Conservation (phyloP, 2,797 vertebrate species). For the Otus scops region DNA sequence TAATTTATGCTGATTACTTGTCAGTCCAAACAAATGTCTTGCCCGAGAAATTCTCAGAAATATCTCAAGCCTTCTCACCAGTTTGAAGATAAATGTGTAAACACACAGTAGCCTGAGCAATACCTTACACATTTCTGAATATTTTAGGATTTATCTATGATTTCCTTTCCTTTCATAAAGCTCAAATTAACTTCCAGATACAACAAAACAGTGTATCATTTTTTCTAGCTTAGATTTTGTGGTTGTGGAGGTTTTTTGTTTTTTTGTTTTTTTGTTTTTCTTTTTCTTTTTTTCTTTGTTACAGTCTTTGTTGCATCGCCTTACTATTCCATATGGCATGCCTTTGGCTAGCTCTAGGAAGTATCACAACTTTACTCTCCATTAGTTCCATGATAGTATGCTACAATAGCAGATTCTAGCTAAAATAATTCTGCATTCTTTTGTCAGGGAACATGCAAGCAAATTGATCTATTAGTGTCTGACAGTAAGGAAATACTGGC, state of each 20-base stretch:
- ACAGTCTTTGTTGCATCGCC: background rate
- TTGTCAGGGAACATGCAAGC: background rate
- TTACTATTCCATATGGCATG: constrained; percentile 5
- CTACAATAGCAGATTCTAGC: background rate
- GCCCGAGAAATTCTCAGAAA: background rate
- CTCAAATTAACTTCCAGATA: background rate
- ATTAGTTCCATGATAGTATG: background rate
- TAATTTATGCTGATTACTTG: background rate
- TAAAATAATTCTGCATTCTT: background rate
- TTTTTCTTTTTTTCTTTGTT: background rate
- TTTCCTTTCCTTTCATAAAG: background rate
- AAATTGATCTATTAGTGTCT: background rate
- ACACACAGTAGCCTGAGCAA: background rate
- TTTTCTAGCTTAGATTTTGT: background rate
- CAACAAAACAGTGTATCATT: background rate
- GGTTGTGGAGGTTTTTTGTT: too few relatives aligned
- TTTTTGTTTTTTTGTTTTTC: background rate
- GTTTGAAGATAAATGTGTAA: background rate
- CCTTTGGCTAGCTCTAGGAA: constrained; percentile 31
- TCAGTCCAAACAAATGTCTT: background rate
- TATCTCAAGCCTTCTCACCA: background rate
- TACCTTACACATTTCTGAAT: background rate
- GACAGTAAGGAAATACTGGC: background rate
- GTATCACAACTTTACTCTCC: background rate
- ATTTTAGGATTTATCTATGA: background rate